Evolutionary conservation across 1,140 invertebrate species (phyloP).

Genomic region (Drosophila saltans): DNA sequence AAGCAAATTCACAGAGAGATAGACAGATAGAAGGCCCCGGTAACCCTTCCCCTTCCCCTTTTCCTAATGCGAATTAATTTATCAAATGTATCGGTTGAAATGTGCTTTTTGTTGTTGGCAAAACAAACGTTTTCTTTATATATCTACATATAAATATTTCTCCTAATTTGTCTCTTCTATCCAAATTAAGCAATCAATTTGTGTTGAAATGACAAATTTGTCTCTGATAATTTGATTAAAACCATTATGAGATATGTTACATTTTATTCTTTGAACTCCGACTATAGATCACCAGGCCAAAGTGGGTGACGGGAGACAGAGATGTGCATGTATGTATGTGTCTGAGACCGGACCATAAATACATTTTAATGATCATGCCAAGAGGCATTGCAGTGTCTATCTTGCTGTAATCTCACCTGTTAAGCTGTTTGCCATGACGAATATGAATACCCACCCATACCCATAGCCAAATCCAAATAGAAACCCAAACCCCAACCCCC

Average conservation of each 20-base stretch:
- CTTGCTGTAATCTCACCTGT: slow-evolving; percentile 35
- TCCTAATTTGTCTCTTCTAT: slow-evolving; percentile 14
- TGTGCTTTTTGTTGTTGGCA: slow-evolving; percentile 20
- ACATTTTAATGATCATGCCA: slow-evolving; percentile 44
- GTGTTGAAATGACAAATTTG: slow-evolving; percentile 3
- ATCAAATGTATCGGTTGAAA: slow-evolving; percentile 39
- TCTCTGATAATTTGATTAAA: background rate
- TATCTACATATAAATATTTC: slow-evolving; percentile 14
- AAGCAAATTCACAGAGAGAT: slow-evolving; percentile 19
- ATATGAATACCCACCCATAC: slow-evolving; percentile 44
- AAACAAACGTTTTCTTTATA: background rate
- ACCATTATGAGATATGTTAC: slow-evolving; percentile 2
- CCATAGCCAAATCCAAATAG: slow-evolving; percentile 34
- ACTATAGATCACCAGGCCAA: slow-evolving; percentile 2
- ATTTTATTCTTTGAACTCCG: slow-evolving; percentile 22
- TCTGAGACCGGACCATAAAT: slow-evolving; percentile 12
- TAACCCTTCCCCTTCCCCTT: background rate
- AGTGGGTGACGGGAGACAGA: background rate
- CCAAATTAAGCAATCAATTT: slow-evolving; percentile 16
- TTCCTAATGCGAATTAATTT: slow-evolving; percentile 47
- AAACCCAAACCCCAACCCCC: background rate
- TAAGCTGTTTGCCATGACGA: slow-evolving; percentile 75
- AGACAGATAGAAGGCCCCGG: background rate
- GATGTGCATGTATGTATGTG: background rate
- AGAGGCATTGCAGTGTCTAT: slow-evolving; percentile 11